Evolutionary conservation across 2,113 vertebrate species (phyloP), one percentile per base, ranked within the genome.

Genomic region (Zingel zingel): DNA sequence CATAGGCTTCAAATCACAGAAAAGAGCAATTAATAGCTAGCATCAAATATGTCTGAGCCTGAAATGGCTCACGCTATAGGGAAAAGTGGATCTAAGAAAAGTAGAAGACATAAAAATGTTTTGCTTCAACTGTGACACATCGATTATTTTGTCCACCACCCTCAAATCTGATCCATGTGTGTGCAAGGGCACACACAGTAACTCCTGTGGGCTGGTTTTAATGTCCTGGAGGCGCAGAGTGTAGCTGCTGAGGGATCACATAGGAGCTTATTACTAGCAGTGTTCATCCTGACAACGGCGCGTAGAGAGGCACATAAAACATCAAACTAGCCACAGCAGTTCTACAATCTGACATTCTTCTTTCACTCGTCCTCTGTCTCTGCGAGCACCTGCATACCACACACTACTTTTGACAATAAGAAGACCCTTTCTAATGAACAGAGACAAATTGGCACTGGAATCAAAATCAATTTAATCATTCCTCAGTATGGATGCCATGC

Each of bases 231-330:
- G 39, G 79, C 73, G 79, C 74, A 74, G 76, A 88, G 83, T 87
- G 83, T 71, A 86, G 92, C 88, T 91, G 90, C 87, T 82, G 81
- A 85, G 81, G 84, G 89, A 90, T 90, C 91, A 91, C 89, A 90
- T 47, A 82, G 82, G 77, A 85, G 78, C 91, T 93, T 89, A 94
- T 91, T 89, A 94, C 81, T 71, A 45, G 45, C 67, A 89, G 76
- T 91, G 80, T 88, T 87, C 85, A 84, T 86, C 74, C 84, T 89
- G 79, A 91, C 88, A 89, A 86, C 75, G 82, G 81, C 23, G 65
- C 82, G 87, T 47, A 77, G 58, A 76, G 81, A 88, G 83, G 74
- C 86, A 89, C 74, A 91, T 91, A 85, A 91, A 92, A 84, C 72
- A 79, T 75, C 67, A 75, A 86, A 89, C 84, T 64, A 86, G 77